These are phyloP conservation scores for Campopleginae sp. DNA, from an alignment of 2,888 invertebrate species.

Conservation along the genomic window DNA sequence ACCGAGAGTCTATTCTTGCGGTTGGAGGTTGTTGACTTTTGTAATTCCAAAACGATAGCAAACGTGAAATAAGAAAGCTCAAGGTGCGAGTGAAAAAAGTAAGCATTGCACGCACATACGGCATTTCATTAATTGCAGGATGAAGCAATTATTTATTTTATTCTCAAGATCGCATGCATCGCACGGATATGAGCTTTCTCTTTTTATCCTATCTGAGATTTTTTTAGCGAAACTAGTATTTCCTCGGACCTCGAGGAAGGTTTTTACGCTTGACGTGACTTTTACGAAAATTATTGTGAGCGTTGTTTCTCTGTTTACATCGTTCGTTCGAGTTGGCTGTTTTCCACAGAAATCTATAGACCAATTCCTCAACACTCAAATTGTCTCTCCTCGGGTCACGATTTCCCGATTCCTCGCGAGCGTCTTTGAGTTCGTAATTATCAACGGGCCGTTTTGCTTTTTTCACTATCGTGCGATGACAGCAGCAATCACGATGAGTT, in stretches of 20 bases:
- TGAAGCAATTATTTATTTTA: slow-evolving; percentile 10
- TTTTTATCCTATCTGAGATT: background rate
- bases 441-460: background rate
- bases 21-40: slow-evolving; percentile 64
- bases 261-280: slow-evolving; percentile 51
- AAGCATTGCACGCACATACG: slow-evolving; percentile 28
- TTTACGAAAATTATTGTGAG: slow-evolving; percentile 49
- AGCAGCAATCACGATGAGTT: slow-evolving; percentile 14
- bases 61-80: slow-evolving; percentile 20
- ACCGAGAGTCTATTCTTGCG: background rate
- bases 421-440: background rate
- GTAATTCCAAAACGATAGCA: slow-evolving; percentile 83
- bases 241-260: slow-evolving; percentile 15
- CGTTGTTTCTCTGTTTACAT: slow-evolving; percentile 53
- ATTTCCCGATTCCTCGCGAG: slow-evolving; percentile 1
- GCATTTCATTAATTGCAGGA: slow-evolving; percentile 47
- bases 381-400: slow-evolving; percentile 37
- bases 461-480: slow-evolving; percentile 32
- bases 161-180: slow-evolving; percentile 4
- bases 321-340: slow-evolving; percentile 52
- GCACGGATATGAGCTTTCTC: background rate
- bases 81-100: slow-evolving; percentile 40
- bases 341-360: slow-evolving; percentile 53
- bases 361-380: slow-evolving; percentile 51
- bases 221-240: slow-evolving; percentile 3